Evolutionary conservation across 2,113 vertebrate genomes (phyloP).

Genomic region (Cettia cetti): DNA sequence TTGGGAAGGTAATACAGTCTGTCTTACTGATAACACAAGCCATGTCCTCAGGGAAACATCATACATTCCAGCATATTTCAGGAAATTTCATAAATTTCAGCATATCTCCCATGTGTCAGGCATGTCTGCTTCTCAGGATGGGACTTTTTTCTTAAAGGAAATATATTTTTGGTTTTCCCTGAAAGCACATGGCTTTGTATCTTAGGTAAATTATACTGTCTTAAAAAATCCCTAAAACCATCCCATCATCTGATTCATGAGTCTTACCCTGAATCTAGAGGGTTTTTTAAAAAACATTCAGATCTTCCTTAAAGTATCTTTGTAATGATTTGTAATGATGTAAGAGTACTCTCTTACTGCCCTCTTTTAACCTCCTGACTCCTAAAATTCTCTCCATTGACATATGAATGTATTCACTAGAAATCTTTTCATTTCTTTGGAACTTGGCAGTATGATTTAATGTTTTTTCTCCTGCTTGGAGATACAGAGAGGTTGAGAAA

Average conservation of each 20-base stretch:
- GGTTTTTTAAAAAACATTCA: background rate
- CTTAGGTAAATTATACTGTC: background rate
- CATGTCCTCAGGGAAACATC: conserved; percentile 19
- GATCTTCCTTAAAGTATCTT: background rate
- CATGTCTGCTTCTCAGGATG: conserved; percentile 46
- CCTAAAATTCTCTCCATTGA: background rate
- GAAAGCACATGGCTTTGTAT: background rate
- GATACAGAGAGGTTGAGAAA: background rate
- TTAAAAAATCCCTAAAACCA: background rate
- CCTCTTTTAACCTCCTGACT: background rate
- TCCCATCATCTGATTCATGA: background rate
- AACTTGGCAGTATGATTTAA: background rate
- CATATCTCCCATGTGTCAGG: conserved; percentile 40
- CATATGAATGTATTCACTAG: background rate
- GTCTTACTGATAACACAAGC: background rate
- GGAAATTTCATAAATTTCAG: conserved; percentile 61
- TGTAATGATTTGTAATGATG: background rate
- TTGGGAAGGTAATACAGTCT: conserved; percentile 9
- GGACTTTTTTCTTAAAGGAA: conserved; percentile 46
- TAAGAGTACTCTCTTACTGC: background rate
- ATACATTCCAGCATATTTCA: conserved; percentile 42
- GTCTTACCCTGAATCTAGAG: background rate
- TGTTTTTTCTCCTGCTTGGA: background rate
- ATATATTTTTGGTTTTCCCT: conserved; percentile 54
- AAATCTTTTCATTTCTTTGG: background rate